Percentiles rank a stretch among this genome's conserved stretches.
phyloP scores from a whole-genome alignment of 2,113 vertebrate genomes.

The Microcebus murinus region DNA sequence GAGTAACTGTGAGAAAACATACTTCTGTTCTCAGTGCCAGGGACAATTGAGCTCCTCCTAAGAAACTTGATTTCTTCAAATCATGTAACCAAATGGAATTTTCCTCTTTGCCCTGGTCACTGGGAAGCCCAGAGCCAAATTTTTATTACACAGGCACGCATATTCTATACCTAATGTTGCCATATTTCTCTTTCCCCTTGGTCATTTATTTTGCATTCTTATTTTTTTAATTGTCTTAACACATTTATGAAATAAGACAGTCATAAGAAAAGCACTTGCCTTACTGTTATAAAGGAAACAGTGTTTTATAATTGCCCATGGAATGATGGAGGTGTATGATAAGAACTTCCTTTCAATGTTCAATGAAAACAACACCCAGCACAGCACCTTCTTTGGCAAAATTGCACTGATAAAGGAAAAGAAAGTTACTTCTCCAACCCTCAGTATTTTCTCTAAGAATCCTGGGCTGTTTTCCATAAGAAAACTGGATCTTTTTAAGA shows the following conservation, averaged over 20 bases:
- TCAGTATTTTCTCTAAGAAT: slow-evolving; percentile 17
- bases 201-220: not conserved
- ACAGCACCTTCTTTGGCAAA: not conserved
- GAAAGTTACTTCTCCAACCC: not conserved
- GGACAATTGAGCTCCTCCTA: not conserved
- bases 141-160: not conserved
- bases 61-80: not conserved
- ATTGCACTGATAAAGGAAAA: not conserved
- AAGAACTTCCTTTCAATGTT: not conserved
- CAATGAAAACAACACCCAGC: not conserved
- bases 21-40: not conserved
- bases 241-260: not conserved
- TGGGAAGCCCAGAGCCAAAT: not conserved
- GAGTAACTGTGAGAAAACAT: not conserved
- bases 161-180: not conserved
- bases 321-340: not conserved
- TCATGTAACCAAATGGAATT: not conserved
- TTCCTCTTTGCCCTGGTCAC: not conserved
- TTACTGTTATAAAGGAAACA: not conserved
- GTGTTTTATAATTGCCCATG: not conserved
- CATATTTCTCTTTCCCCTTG: not conserved
- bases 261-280: not conserved
- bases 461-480: not conserved
- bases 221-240: not conserved
- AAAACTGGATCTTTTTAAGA: slow-evolving; percentile 34